phyloP scores from a whole-genome alignment of 2,797 vertebrate genomes.

The Oryzias dopingdopingensis region DNA sequence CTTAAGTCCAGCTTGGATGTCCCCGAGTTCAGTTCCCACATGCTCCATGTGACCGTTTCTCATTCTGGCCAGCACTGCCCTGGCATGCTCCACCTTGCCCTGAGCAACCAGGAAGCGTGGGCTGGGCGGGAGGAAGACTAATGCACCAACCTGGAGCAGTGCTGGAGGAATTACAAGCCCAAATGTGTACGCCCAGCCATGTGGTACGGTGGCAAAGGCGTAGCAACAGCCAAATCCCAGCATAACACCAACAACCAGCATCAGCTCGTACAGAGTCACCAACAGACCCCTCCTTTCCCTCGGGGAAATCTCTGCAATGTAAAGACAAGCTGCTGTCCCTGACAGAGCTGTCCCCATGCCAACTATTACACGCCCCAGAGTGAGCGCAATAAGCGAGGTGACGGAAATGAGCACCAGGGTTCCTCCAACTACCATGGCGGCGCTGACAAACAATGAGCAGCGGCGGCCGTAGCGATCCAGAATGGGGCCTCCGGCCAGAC shows the following conservation, averaged over 20 bases:
- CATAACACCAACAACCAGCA: conserved; percentile 92
- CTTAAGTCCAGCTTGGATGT: conserved; percentile 86
- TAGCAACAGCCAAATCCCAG: conserved; percentile 91
- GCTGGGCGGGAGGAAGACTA: conserved; percentile 89
- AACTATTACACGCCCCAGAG: conserved; percentile 82
- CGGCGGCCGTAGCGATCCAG: conserved; percentile 90
- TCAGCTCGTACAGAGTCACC: conserved; percentile 90
- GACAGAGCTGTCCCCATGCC: conserved; percentile 90
- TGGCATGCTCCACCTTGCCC: conserved; percentile 81
- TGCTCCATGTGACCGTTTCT: conserved; percentile 65
- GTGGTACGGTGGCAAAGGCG: conserved; percentile 77
- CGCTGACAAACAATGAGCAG: conserved; percentile 83
- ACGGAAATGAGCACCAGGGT: conserved; percentile 78
- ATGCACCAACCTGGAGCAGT: conserved; percentile 81
- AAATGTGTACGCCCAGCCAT: conserved; percentile 92
- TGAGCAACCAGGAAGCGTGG: conserved; percentile 90
- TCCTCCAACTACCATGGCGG: conserved; percentile 81
- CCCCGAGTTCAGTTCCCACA: conserved; percentile 81
- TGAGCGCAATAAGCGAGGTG: conserved; percentile 78
- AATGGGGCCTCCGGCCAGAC: conserved; percentile 84
- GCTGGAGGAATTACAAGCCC: conserved; percentile 86
- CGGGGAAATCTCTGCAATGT: conserved; percentile 93
- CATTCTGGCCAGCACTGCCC: conserved; percentile 80
- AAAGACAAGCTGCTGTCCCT: conserved; percentile 89
- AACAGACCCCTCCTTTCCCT: conserved; percentile 87